phyloP scores from a whole-genome alignment of 2,888 invertebrate genomes.

The Druceiella hillmani region DNA sequence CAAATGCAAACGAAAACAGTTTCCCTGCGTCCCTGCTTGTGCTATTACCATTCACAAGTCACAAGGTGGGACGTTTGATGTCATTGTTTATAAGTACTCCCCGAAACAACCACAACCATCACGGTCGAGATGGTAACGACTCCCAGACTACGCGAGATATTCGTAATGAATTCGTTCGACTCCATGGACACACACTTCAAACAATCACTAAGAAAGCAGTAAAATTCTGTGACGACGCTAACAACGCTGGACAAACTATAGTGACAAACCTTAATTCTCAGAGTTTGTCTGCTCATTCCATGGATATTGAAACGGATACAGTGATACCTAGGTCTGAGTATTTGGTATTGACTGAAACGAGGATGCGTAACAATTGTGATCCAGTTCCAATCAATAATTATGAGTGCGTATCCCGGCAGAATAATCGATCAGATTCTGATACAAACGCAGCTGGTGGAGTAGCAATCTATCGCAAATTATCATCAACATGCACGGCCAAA shows the following conservation, averaged over 20 bases:
- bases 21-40: too few relatives aligned
- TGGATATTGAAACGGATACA: too few relatives aligned
- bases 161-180: constrained; percentile 21
- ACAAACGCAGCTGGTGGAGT: constrained; percentile 25
- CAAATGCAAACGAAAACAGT: too few relatives aligned
- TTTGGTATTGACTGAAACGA: constrained; percentile 24
- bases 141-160: constrained; percentile 22
- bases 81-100: constrained; percentile 22
- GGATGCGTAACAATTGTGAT: constrained; percentile 26
- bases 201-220: constrained; percentile 20
- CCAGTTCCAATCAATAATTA: constrained; percentile 21
- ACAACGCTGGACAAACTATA: constrained; percentile 18
- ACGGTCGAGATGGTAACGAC: constrained; percentile 11
- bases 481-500: constrained; percentile 16
- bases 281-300: too few relatives aligned
- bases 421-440: constrained; percentile 23
- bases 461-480: constrained; percentile 23
- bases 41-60: constrained; percentile 20
- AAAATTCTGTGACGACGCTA: constrained; percentile 20
- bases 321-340: constrained; percentile 24
- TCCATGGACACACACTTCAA: constrained; percentile 20
- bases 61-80: constrained; percentile 23
- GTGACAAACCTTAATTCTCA: constrained; percentile 18
- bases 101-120: constrained; percentile 16
- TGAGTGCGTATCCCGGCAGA: constrained; percentile 22